Base-by-base conservation (phyloP, 2,888 invertebrate species). In the Dasypolia templi region DNA sequence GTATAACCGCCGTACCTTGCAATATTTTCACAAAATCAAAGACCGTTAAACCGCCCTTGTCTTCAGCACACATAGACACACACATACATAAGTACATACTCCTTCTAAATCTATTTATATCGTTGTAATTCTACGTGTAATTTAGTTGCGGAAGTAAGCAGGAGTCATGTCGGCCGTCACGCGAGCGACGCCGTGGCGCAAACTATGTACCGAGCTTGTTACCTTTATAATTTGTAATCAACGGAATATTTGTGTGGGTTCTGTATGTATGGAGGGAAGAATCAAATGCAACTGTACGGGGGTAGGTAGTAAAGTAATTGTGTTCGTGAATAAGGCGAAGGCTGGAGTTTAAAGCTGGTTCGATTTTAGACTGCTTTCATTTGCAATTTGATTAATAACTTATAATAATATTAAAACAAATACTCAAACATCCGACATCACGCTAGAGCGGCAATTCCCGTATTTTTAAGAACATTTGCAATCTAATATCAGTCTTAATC, bases 141-240 rank as follows among this genome's bases (percentile, higher is more conserved):
- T 94, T 94, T 93, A 91, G 89, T 88, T 87, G 91, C 94, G 94
- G 94, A 94, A 94, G 93, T 91, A 90, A 91, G 89, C 90, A 92
- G 90, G 89, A 92, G 92, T 92, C 92, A 91, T 91, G 92, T 91
- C 87, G 89, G 62, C 17, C 63, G 87, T 87, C 90, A 88, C 87
- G 89, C 92, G 84, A 88, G 84, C 88, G 83, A 81, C 79, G 79
- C 84, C 82, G 71, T 81, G 77, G 72, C 80, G 77, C 86, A 85
- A 73, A 71, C 85, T 75, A 82, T 86, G 81, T 87, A 83, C 83
- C 75, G 78, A 82, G 77, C 85, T 87, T 78, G 82, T 85, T 87
- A 80, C 76, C 72, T 76, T 69, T 78, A 64, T 84, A 81, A 82
- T 81, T 76, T 77, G 76, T 81, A 83, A 86, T 85, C 78, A 68